These are phyloP conservation scores for Drosophila arizonae DNA, from an alignment of 1,140 invertebrate species.

Conservation along the genomic window DNA sequence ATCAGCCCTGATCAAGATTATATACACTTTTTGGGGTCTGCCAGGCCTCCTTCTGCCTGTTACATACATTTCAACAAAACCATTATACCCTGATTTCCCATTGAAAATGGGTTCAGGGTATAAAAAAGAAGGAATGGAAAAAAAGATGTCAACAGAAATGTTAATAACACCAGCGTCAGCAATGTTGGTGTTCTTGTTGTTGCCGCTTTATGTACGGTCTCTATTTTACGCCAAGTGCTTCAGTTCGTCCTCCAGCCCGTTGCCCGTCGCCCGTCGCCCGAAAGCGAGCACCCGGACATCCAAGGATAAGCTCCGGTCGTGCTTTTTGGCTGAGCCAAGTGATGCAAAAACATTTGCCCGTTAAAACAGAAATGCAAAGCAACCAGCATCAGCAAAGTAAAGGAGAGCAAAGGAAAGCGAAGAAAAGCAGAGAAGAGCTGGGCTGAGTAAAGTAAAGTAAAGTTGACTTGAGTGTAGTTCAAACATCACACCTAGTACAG, in stretches of 20 bases:
- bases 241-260: slow-evolving; percentile 26
- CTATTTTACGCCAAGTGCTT: slow-evolving; percentile 49
- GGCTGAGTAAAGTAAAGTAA: slow-evolving; percentile 19
- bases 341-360: slow-evolving; percentile 53
- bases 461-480: slow-evolving; percentile 7
- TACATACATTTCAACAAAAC: no score
- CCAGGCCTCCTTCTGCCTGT: no score
- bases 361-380: slow-evolving; percentile 52
- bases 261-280: background rate
- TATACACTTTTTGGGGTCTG: no score
- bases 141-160: slow-evolving; percentile 74
- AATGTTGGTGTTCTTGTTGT: slow-evolving; percentile 11
- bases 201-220: slow-evolving; percentile 8
- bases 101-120: no score
- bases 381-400: slow-evolving; percentile 31
- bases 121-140: background rate
- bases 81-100: no score
- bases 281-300: slow-evolving; percentile 1
- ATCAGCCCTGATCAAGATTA: no score
- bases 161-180: slow-evolving; percentile 64
- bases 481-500: slow-evolving; percentile 9
- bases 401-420: slow-evolving; percentile 38
- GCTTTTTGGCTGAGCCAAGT: slow-evolving; percentile 53
- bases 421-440: slow-evolving; percentile 29
- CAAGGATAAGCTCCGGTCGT: slow-evolving; percentile 32